Evolutionary conservation across 2,888 invertebrate genomes (phyloP), one percentile per base, ranked within the genome.

Genomic region (Prosapia bicincta): DNA sequence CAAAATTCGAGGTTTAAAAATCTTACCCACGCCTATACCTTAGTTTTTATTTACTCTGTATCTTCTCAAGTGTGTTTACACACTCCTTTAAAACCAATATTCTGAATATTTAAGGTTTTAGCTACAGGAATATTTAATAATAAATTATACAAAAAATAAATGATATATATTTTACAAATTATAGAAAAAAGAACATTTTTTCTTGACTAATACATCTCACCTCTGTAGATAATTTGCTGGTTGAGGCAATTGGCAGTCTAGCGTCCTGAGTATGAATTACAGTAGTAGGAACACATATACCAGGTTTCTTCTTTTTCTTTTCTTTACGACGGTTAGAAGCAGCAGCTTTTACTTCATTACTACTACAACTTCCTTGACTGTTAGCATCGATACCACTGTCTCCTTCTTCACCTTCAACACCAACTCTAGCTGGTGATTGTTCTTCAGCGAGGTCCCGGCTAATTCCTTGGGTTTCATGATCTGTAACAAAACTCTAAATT

Each of bases 331-430:
- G 90, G 72, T 90, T 90, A 77, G 89, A 90, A 43, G 91, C 89
- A 71, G 81, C 79, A 67, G 81, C 81, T 83, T 94, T 94, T 75
- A 93, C 92, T 83, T 95, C 95, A 78, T 92, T 93, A 81, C 94
- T 94, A 69, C 93, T 93, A 84, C 94, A 95, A 77, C 95, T 95
- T 69, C 95, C 95, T 87, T 95, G 95, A 81, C 93, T 93, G 85
- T 93, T 93, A 77, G 93, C 93, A 85, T 96, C 96, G 81, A 96
- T 95, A 79, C 96, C 96, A 81, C 94, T 95, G 85, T 95, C 94
- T 26, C 94, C 94, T 84, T 95, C 95, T 84, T 96, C 95, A 82
- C 92, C 91, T 81, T 91, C 91, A 6, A 81, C 78, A 43, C 70
- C 77, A 74, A 82, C 83, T 74, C 85, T 82, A 69, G 84, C 83